These are phyloP conservation scores for Myotis planiceps DNA, from an alignment of 2,797 vertebrate species.

Conservation along the genomic window DNA sequence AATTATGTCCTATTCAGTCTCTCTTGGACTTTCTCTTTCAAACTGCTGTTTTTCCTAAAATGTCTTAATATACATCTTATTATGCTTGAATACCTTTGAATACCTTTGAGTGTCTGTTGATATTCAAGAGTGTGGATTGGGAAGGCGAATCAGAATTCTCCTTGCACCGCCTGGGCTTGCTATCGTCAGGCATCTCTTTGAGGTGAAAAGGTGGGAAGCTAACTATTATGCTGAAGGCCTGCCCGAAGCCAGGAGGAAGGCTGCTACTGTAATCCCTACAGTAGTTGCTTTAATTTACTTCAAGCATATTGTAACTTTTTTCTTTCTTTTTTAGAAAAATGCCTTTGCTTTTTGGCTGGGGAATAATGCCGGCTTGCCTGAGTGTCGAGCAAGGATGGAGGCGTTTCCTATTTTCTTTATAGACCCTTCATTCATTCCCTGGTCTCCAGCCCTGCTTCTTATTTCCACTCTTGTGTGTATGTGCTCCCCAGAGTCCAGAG, in stretches of 20 bases:
- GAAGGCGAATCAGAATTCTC: background rate
- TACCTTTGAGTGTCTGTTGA: background rate
- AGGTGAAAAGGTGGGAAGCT: background rate
- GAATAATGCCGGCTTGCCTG: background rate
- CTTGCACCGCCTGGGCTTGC: background rate
- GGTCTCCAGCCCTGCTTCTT: background rate
- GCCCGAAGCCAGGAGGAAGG: background rate
- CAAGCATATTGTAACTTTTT: background rate
- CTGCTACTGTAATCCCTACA: background rate
- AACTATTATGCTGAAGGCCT: background rate
- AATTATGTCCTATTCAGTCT: background rate
- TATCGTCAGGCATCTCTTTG: background rate
- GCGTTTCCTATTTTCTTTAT: background rate
- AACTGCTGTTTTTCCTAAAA: background rate
- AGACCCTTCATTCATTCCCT: background rate
- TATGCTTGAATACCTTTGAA: background rate
- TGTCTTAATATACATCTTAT: background rate
- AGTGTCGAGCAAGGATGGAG: background rate
- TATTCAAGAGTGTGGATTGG: background rate
- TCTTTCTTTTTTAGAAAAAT: background rate
- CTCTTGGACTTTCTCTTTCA: background rate
- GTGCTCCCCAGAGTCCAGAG: background rate
- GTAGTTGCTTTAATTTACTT: background rate
- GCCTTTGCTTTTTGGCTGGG: fast-evolving
- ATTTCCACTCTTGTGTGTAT: background rate